These are phyloP conservation scores for Spisula subtruncata DNA, from an alignment of 2,888 invertebrate genomes.

Conservation along the genomic window DNA sequence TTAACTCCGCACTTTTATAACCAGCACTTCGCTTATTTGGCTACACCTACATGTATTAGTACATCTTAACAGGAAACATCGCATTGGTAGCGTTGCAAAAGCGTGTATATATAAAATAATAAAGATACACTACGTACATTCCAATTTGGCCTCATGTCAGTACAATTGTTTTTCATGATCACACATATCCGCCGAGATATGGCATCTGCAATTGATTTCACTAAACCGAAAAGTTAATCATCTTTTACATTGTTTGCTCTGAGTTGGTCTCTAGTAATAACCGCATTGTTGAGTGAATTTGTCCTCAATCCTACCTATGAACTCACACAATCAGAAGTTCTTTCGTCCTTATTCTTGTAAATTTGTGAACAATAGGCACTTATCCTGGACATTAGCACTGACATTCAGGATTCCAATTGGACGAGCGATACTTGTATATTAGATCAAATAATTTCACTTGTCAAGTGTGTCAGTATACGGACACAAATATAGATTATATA, in stretches of 20 bases:
- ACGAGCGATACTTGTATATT: background rate
- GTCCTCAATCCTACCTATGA: background rate
- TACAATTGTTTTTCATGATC: too few relatives aligned
- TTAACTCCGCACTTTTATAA: too few relatives aligned
- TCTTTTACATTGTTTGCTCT: constrained; percentile 12
- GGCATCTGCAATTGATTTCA: background rate
- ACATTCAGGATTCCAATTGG: constrained; percentile 5
- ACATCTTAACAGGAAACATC: too few relatives aligned
- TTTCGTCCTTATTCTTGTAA: background rate
- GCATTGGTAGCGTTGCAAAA: too few relatives aligned
- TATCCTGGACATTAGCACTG: background rate
- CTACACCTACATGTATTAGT: too few relatives aligned
- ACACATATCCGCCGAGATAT: background rate
- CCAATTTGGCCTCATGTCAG: too few relatives aligned
- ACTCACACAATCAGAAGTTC: background rate
- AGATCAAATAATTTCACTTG: background rate
- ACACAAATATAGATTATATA: background rate
- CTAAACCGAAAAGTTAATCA: constrained; percentile 35
- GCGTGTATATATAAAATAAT: too few relatives aligned
- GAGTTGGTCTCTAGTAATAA: constrained; percentile 7
- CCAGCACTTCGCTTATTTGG: too few relatives aligned
- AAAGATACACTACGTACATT: too few relatives aligned
- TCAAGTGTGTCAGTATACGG: background rate
- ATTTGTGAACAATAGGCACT: background rate
- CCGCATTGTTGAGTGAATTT: background rate